Conservation (phyloP, 2,797 vertebrate species). For the Ibycter americanus region DNA sequence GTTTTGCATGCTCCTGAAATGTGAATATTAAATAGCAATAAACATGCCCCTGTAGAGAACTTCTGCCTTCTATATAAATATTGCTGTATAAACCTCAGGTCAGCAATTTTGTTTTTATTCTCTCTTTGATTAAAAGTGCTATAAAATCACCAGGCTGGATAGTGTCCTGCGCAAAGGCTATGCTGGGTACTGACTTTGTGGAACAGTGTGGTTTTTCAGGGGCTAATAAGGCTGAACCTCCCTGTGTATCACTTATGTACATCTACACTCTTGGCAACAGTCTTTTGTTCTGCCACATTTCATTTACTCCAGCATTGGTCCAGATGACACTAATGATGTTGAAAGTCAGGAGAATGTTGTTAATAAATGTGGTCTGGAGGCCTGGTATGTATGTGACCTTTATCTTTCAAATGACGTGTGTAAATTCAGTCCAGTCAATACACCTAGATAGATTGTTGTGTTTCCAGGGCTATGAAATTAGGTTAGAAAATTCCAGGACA, state of each 20-base stretch:
- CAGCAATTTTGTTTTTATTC: background rate
- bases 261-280: slow-evolving; percentile 33
- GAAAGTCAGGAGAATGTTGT: slow-evolving; percentile 48
- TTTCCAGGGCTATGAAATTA: slow-evolving; percentile 58
- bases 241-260: slow-evolving; percentile 36
- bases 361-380: slow-evolving; percentile 55
- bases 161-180: background rate
- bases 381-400: slow-evolving; percentile 66
- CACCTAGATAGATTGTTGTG: slow-evolving; percentile 47
- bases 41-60: background rate
- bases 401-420: slow-evolving; percentile 71
- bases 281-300: slow-evolving; percentile 66
- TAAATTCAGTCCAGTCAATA: slow-evolving; percentile 68
- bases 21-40: background rate
- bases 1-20: background rate
- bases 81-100: background rate
- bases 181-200: background rate
- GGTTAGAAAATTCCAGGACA: slow-evolving; percentile 54
- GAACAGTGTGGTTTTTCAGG: slow-evolving; percentile 17
- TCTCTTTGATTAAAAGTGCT: background rate
- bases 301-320: slow-evolving; percentile 51
- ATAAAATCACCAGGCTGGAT: background rate
- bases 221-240: slow-evolving; percentile 58
- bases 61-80: background rate
- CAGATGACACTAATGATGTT: slow-evolving; percentile 61